Evolutionary conservation across 1,140 invertebrate species (phyloP), one percentile per base, ranked within the genome.

Genomic region (Leptinotarsa lineolata): DNA sequence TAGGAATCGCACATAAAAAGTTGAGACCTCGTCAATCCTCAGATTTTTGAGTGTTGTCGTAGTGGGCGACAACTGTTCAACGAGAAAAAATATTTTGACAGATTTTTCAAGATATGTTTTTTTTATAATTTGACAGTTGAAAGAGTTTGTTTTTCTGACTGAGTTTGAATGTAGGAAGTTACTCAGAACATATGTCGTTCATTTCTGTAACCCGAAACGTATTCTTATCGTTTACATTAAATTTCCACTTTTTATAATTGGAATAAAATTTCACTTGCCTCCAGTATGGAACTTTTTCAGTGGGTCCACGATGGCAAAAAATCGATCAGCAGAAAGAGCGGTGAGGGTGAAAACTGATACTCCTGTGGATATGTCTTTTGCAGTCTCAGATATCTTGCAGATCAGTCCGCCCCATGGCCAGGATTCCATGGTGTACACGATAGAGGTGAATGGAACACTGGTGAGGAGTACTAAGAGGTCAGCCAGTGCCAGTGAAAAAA

Each of bases 281-380:
- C n/a, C 22, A 15, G 67, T 54, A 22, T 87, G 91, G 69, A 86
- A 89, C 77, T 93, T 91, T 73, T 92, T 88, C 79, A 97, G 89
- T 0, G 95, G 95, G 82, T 95, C 91, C 0, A 95, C 95, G 72
- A 97, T 97, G 18, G 94, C 95, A 79, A 92, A 94, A 83, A 96
- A 97, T 54, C 96, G 89, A 83, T 98, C 96, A 5, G 91, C 94
- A 46, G 95, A 95, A 0, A 98, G 86, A 0, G 95, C 95, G 0
- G 94, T 96, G 61, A 98, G 85, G 0, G 95, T 97, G 83, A 97
- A 97, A 4, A 97, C 94, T 0, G 95, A 97, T 0, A 98, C 95
- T 0, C 95, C 95, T 63, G 97, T 93, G n/a, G 94, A 96, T 72
- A 97, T 88, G 80, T 97, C 95, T 82, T 96, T 95, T n/a, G 93